These are phyloP conservation scores for Galaxea fascicularis DNA, from an alignment of 92 coral and sea anemone species.

Conservation along the genomic window DNA sequence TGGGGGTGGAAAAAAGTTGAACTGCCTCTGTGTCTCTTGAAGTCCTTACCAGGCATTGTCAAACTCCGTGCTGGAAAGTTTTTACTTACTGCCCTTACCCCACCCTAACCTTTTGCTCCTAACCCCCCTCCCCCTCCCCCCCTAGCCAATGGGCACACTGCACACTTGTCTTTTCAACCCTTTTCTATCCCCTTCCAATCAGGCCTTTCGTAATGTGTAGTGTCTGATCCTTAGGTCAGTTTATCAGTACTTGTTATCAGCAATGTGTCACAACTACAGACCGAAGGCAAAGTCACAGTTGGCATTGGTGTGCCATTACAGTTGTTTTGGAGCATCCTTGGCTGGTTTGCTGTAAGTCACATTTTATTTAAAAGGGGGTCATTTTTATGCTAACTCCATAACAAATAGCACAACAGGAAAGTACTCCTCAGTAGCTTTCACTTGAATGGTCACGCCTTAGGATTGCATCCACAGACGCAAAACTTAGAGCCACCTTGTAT, in stretches of 20 bases:
- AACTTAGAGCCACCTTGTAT: background rate
- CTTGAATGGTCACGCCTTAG: too few relatives aligned
- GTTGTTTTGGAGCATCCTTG: slow-evolving; percentile 76
- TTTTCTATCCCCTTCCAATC: too few relatives aligned
- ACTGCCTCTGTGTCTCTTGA: too few relatives aligned
- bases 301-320: slow-evolving; percentile 92
- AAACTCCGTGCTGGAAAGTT: too few relatives aligned
- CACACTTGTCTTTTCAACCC: too few relatives aligned
- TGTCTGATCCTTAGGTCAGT: slow-evolving; percentile 65
- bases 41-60: too few relatives aligned
- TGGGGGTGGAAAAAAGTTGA: too few relatives aligned
- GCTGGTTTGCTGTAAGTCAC: slow-evolving; percentile 89
- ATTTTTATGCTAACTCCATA: background rate
- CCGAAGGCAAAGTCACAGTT: slow-evolving; percentile 67
- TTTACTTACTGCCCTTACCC: too few relatives aligned
- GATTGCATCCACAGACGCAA: background rate
- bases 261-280: slow-evolving; percentile 44
- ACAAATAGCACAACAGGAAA: background rate
- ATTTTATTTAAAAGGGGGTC: background rate
- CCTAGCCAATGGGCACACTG: too few relatives aligned
- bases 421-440: background rate
- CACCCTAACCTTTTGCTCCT: too few relatives aligned
- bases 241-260: slow-evolving; percentile 78
- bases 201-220: background rate
- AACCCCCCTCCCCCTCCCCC: too few relatives aligned